Percentiles rank a stretch among this genome's conserved stretches.
Conservation (phyloP, 2,797 vertebrate genomes). For the Apodemus agrarius region DNA sequence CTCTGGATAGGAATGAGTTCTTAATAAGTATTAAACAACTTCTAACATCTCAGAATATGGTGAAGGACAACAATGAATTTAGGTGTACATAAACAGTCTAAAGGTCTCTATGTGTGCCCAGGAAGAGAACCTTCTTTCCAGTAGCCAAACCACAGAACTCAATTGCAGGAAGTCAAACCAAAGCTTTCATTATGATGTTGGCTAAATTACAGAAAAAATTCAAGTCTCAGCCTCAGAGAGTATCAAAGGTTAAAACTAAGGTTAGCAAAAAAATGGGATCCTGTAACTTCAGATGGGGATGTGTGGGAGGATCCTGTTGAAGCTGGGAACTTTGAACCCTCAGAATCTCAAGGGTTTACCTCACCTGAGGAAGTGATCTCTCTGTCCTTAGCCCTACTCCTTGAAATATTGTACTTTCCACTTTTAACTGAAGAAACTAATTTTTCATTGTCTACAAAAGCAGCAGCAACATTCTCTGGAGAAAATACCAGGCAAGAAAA, state of each 20-base stretch:
- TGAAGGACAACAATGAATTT: neutral
- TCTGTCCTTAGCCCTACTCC: neutral
- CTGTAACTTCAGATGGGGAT: neutral
- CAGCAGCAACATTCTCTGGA: neutral
- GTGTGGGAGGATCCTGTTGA: neutral
- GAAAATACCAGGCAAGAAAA: neutral
- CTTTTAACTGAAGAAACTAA: neutral
- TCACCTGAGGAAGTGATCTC: neutral
- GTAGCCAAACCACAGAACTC: neutral
- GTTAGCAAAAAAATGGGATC: neutral
- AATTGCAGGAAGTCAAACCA: neutral
- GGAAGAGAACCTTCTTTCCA: neutral
- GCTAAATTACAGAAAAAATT: neutral
- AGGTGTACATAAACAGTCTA: neutral
- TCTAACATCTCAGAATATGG: neutral
- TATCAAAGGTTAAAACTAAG: neutral
- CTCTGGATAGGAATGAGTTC: neutral
- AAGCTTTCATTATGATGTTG: neutral
- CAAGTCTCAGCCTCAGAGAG: neutral
- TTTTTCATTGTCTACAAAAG: neutral
- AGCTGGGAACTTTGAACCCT: neutral
- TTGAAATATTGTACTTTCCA: neutral
- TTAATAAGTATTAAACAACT: neutral
- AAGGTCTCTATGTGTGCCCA: neutral
- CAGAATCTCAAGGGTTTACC: neutral